phyloP scores from a whole-genome alignment of 2,888 invertebrate genomes.

The Drosophila aldrichi region DNA sequence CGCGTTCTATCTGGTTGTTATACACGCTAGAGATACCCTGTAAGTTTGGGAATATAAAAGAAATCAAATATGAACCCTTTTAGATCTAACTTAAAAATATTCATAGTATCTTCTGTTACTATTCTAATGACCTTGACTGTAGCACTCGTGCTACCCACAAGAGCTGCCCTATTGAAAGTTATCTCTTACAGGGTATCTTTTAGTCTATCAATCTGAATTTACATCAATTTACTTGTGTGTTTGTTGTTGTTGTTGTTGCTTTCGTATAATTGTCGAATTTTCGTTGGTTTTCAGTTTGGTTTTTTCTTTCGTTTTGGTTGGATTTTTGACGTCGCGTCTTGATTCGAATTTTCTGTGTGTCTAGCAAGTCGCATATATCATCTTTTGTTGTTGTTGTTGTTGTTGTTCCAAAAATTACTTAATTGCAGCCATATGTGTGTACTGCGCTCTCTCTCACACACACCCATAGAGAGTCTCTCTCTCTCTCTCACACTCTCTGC shows the following conservation, averaged over 20 bases:
- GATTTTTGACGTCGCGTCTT: conserved; percentile 30
- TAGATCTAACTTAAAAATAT: no score
- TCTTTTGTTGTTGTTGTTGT: conserved; percentile 33
- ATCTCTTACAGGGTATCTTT: background rate
- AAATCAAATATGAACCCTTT: no score
- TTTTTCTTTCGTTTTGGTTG: conserved; percentile 21
- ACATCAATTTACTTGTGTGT: conserved; percentile 5
- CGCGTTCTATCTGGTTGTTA: conserved; percentile 19
- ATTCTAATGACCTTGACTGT: background rate
- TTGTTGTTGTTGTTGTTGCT: conserved; percentile 3
- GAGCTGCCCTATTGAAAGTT: background rate
- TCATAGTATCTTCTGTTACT: background rate
- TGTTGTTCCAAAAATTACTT: conserved; percentile 73
- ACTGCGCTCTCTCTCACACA: background rate
- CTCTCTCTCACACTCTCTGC: conserved; percentile 5
- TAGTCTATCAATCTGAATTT: background rate
- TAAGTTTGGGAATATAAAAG: background rate
- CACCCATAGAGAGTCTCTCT: background rate
- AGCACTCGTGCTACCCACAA: rapidly evolving
- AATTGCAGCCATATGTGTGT: conserved; percentile 79
- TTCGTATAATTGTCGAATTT: conserved; percentile 54
- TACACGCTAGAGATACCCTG: background rate
- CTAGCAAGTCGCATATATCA: conserved; percentile 64
- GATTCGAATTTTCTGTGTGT: conserved; percentile 36
- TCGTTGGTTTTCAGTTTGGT: conserved; percentile 18